phyloP scores from a whole-genome alignment of 1,140 invertebrate genomes.

The Aphaenogaster rudis region DNA sequence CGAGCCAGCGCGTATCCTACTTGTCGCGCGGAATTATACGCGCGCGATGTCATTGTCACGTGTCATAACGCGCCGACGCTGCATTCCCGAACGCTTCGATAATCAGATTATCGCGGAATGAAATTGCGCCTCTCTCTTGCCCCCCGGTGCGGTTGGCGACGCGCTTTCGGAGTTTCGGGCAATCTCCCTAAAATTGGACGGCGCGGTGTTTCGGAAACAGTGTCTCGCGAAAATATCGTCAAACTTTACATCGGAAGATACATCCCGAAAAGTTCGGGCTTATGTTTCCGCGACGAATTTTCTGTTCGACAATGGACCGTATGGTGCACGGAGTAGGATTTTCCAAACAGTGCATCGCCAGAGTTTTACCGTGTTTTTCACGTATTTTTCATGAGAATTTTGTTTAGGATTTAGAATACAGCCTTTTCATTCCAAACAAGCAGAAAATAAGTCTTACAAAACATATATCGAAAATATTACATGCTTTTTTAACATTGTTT shows the following conservation, averaged over 20 bases:
- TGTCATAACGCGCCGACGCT: slow-evolving; percentile 20
- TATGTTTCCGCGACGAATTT: slow-evolving; percentile 31
- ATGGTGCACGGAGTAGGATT: neutral
- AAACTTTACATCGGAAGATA: slow-evolving; percentile 14
- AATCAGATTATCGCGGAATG: slow-evolving; percentile 56
- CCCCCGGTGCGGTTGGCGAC: neutral
- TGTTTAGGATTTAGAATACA: slow-evolving; percentile 2
- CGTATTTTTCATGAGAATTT: slow-evolving; percentile 8
- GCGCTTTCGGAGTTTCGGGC: slow-evolving; percentile 23
- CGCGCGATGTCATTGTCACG: slow-evolving; percentile 46
- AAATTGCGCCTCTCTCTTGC: slow-evolving; percentile 32
- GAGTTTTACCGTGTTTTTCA: slow-evolving; percentile 14
- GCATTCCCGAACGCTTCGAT: slow-evolving; percentile 21
- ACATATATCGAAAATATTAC: neutral
- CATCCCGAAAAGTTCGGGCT: slow-evolving; percentile 6
- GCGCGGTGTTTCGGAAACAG: slow-evolving; percentile 10
- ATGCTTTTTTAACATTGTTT: neutral
- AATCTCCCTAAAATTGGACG: slow-evolving; percentile 55
- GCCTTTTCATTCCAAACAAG: neutral
- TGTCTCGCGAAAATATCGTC: slow-evolving; percentile 7
- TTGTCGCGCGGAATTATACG: slow-evolving; percentile 46
- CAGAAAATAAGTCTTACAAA: neutral
- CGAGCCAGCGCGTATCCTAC: neutral
- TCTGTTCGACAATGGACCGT: neutral
- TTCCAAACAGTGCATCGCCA: neutral